Evolutionary conservation across 2,113 vertebrate species (phyloP).

Genomic region (Hippolais icterina): DNA sequence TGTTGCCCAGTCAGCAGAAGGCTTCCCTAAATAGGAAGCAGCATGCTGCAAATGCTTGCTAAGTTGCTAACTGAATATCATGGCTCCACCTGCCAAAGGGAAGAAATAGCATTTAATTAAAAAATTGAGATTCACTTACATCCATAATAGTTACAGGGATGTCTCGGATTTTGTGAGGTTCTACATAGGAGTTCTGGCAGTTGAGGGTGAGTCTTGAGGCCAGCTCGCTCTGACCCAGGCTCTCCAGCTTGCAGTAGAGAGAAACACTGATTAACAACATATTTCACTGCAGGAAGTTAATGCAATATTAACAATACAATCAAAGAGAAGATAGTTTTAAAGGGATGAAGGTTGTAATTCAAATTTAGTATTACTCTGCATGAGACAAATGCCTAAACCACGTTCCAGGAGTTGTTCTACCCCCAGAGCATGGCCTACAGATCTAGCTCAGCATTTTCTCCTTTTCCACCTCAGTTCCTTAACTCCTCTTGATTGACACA

Average conservation of each 20-base stretch:
- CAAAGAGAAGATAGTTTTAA: neutral
- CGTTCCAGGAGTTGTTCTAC: neutral
- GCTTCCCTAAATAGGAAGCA: neutral
- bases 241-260: constrained; percentile 84
- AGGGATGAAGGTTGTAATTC: neutral
- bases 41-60: neutral
- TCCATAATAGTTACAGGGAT: constrained; percentile 95
- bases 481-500: neutral
- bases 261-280: constrained; percentile 9
- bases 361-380: neutral
- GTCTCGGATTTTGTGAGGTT: constrained; percentile 97
- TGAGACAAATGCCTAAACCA: neutral
- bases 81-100: neutral
- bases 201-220: constrained; percentile 96
- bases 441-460: neutral
- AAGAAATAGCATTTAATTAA: neutral
- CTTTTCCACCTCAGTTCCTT: neutral
- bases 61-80: neutral
- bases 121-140: constrained; percentile 73
- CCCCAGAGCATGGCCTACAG: neutral
- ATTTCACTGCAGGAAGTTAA: neutral
- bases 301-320: neutral
- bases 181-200: constrained; percentile 98
- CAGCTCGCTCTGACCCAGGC: constrained; percentile 91
- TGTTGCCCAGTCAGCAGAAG: neutral